Evolutionary conservation across 2,888 invertebrate species (phyloP).

Genomic region (Apotomis betuletana): DNA sequence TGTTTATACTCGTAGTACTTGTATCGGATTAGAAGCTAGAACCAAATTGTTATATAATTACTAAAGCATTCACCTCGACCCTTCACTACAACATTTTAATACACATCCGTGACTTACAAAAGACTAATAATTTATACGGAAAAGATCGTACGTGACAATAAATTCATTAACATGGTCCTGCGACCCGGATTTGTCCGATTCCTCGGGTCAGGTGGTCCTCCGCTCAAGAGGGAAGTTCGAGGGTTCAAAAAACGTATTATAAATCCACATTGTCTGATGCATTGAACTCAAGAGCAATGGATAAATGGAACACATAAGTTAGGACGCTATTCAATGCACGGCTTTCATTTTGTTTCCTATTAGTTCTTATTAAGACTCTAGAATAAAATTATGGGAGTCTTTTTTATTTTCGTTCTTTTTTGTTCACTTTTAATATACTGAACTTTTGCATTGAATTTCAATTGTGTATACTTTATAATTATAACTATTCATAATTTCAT

Average conservation of each 20-base stretch:
- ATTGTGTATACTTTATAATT: no score
- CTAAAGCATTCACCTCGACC: slow-evolving; percentile 10
- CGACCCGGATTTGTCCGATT: slow-evolving; percentile 52
- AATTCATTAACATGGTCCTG: slow-evolving; percentile 69
- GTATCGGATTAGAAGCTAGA: background rate
- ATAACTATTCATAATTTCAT: no score
- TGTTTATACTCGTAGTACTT: no score
- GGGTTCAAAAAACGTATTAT: slow-evolving; percentile 46
- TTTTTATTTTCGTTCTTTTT: no score
- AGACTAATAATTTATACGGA: slow-evolving; percentile 41
- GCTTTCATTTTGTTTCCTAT: slow-evolving; percentile 15
- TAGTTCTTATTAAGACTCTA: background rate
- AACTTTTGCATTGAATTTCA: no score
- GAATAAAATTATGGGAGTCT: no score
- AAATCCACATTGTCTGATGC: slow-evolving; percentile 35
- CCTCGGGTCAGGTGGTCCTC: slow-evolving; percentile 61
- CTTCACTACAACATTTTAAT: slow-evolving; percentile 48
- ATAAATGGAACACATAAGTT: slow-evolving; percentile 32
- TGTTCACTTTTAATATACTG: no score
- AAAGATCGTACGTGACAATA: slow-evolving; percentile 61
- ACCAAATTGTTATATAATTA: background rate
- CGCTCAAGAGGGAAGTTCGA: slow-evolving; percentile 57
- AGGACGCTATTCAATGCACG: slow-evolving; percentile 23
- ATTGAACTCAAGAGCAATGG: slow-evolving; percentile 30
- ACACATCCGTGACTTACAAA: slow-evolving; percentile 56